These are phyloP conservation scores for Yponomeuta evonymella DNA, from an alignment of 2,888 invertebrate genomes.

Conservation along the genomic window DNA sequence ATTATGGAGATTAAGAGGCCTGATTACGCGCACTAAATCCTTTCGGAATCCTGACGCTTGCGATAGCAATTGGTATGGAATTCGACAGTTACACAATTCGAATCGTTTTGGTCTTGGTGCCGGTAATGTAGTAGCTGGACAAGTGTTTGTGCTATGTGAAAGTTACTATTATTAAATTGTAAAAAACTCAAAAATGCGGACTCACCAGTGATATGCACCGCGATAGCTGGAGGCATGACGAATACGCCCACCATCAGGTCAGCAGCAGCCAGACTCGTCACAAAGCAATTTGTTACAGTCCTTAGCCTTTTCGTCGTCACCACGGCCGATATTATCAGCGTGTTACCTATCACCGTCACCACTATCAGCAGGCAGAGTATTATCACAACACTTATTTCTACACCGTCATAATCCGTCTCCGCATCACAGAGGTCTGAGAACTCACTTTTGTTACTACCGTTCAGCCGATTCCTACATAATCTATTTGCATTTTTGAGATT, in stretches of 20 bases:
- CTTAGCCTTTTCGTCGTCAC: slow-evolving; percentile 89
- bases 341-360: slow-evolving; percentile 89
- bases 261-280: slow-evolving; percentile 94
- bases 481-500: slow-evolving; percentile 26
- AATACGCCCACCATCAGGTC: slow-evolving; percentile 95
- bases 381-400: slow-evolving; percentile 78
- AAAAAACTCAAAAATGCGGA: slow-evolving; percentile 17
- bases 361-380: slow-evolving; percentile 81
- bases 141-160: neutral
- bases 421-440: slow-evolving; percentile 26
- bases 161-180: neutral
- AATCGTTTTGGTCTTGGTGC: too few relatives aligned
- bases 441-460: slow-evolving; percentile 28
- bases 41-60: too few relatives aligned
- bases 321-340: slow-evolving; percentile 92
- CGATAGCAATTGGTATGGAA: too few relatives aligned
- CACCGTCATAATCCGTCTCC: slow-evolving; percentile 44
- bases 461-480: slow-evolving; percentile 25
- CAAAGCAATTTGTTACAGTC: slow-evolving; percentile 96
- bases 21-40: too few relatives aligned
- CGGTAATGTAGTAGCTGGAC: too few relatives aligned
- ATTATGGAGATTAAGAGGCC: too few relatives aligned
- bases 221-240: slow-evolving; percentile 97
- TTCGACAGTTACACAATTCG: too few relatives aligned
- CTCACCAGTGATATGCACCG: slow-evolving; percentile 89